Conservation (phyloP, 2,797 vertebrate genomes). For the Pachyuromys duprasi region DNA sequence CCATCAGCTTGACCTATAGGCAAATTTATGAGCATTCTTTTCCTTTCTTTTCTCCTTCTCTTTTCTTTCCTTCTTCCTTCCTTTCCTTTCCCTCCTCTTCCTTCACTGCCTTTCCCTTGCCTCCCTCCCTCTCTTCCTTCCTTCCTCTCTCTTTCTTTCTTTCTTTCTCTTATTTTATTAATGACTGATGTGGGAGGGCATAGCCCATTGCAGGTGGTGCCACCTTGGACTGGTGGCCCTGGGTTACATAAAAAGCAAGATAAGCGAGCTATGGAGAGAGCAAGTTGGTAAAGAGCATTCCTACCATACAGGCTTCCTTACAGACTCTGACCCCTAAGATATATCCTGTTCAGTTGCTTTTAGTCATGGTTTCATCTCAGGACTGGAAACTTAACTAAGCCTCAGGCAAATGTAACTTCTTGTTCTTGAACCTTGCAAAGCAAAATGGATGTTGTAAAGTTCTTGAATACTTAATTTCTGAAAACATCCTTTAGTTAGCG, state of each 20-base stretch:
- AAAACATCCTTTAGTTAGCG: not conserved
- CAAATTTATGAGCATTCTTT: not conserved
- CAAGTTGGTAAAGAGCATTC: not conserved
- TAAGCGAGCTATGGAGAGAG: not conserved
- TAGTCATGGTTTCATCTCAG: not conserved
- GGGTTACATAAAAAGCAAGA: not conserved
- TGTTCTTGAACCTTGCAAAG: not conserved
- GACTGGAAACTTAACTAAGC: not conserved
- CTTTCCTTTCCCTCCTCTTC: fast-evolving
- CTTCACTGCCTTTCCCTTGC: fast-evolving
- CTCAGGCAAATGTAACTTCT: not conserved
- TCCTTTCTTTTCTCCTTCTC: not conserved
- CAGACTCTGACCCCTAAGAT: not conserved
- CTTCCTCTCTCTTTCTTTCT: too few relatives aligned
- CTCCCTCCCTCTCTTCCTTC: fast-evolving
- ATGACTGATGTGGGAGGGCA: not conserved
- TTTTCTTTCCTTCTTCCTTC: not conserved
- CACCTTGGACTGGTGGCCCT: not conserved
- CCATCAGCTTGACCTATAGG: not conserved
- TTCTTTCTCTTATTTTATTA: not conserved
- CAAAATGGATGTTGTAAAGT: not conserved
- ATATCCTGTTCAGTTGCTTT: not conserved
- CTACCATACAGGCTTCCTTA: not conserved
- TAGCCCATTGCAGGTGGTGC: not conserved
- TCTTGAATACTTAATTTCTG: not conserved